A percentile compares a stretch with the other conserved stretches of the same genome.
phyloP scores from a whole-genome alignment of 2,113 vertebrate species.

The Odontesthes bonariensis region DNA sequence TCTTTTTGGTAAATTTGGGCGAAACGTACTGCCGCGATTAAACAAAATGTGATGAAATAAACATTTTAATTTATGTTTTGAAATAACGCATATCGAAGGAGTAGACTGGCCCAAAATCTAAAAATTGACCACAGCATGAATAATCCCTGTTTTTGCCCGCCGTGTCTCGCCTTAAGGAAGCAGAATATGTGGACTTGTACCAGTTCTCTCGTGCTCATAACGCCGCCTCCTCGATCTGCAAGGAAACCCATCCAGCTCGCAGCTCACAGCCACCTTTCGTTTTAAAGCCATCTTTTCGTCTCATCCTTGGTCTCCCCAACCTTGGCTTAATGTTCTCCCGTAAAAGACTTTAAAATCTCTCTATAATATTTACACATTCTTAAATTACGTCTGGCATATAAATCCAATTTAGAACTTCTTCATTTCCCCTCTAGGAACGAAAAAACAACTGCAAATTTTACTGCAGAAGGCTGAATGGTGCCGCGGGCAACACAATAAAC shows the following conservation, averaged over 20 bases:
- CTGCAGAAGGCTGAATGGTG: background rate
- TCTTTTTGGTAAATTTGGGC: too few species aligned
- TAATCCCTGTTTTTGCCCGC: too few species aligned
- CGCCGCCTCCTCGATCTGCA: too few species aligned
- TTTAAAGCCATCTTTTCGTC: slow-evolving; percentile 8
- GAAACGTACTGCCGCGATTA: too few species aligned
- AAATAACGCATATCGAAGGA: too few species aligned
- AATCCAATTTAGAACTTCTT: slow-evolving; percentile 1
- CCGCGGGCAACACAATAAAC: slow-evolving; percentile 3
- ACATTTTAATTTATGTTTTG: too few species aligned
- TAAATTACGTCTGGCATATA: slow-evolving; percentile 9
- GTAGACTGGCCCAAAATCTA: too few species aligned
- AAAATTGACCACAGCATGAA: too few species aligned
- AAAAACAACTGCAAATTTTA: background rate
- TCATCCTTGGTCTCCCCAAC: background rate
- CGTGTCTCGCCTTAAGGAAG: too few species aligned
- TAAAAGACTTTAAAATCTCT: slow-evolving; percentile 4
- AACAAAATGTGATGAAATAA: too few species aligned
- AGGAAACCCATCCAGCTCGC: slow-evolving; percentile 1
- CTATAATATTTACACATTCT: background rate
- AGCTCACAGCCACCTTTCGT: background rate
- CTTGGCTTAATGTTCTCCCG: background rate
- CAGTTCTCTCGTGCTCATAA: background rate
- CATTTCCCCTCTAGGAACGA: background rate
- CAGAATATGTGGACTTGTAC: too few species aligned